Evolutionary conservation across 2,113 vertebrate species (phyloP).

Genomic region (Trematomus loennbergii): DNA sequence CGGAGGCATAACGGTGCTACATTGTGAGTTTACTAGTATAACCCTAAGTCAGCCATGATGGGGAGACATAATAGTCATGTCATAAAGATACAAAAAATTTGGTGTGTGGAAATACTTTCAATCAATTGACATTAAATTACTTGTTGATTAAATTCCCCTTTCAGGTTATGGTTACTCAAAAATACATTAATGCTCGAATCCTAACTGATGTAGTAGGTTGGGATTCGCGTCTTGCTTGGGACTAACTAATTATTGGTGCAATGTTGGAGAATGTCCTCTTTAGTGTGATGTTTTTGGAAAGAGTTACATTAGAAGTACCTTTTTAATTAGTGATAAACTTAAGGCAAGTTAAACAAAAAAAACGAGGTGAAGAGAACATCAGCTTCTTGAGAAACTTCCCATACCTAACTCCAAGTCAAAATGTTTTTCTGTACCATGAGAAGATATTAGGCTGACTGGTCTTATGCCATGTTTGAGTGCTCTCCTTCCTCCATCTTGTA

Average conservation of each 20-base stretch:
- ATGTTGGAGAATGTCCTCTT: not conserved
- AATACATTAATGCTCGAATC: not conserved
- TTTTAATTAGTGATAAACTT: not conserved
- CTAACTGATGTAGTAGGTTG: not conserved
- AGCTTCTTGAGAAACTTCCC: slow-evolving; percentile 14
- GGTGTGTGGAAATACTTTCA: not conserved
- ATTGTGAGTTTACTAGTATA: not conserved
- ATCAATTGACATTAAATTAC: not conserved
- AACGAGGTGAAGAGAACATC: not conserved
- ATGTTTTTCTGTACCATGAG: not conserved
- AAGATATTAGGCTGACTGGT: not conserved
- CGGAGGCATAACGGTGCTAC: slow-evolving; percentile 25
- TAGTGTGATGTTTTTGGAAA: not conserved
- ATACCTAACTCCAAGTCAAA: not conserved
- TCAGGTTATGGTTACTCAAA: not conserved
- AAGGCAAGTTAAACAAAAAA: not conserved
- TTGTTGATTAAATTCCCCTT: not conserved
- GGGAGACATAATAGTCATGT: not conserved
- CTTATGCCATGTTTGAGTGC: slow-evolving; percentile 25
- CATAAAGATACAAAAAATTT: not conserved
- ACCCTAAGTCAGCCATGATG: slow-evolving; percentile 6
- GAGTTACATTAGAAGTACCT: not conserved
- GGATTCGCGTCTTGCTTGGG: not conserved
- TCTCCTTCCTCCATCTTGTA: slow-evolving; percentile 4
- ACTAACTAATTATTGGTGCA: not conserved